Percentiles rank a stretch among this genome's conserved stretches.
Conservation (phyloP, 2,888 invertebrate species). For the Fabriciana adippe region DNA sequence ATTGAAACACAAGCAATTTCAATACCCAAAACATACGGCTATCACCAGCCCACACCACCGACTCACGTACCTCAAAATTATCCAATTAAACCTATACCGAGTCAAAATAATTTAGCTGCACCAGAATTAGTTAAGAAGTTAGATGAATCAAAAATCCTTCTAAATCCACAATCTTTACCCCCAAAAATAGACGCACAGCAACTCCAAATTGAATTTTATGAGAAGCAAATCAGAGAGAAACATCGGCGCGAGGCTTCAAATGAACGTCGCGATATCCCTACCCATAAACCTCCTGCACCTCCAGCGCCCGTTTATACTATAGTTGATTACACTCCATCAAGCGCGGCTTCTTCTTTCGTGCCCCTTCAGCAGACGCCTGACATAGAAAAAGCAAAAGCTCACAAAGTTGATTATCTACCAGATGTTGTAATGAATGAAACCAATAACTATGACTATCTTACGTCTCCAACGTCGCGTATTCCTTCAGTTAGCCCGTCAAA, state of each 20-base stretch:
- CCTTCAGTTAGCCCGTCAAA: conserved; percentile 48
- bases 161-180: conserved; percentile 39
- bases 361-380: conserved; percentile 78
- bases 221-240: conserved; percentile 73
- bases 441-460: conserved; percentile 43
- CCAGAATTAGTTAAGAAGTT: conserved; percentile 69
- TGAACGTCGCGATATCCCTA: conserved; percentile 48
- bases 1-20: conserved; percentile 38
- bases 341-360: conserved; percentile 68
- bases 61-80: conserved; percentile 52
- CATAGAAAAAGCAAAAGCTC: conserved; percentile 75
- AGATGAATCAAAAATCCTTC: conserved; percentile 42
- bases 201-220: conserved; percentile 78
- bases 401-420: conserved; percentile 73
- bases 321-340: conserved; percentile 75
- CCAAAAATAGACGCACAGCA: conserved; percentile 68
- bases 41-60: conserved; percentile 51
- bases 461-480: conserved; percentile 40
- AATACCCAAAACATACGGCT: conserved; percentile 45
- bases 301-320: conserved; percentile 66
- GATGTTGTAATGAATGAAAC: conserved; percentile 75
- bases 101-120: conserved; percentile 68
- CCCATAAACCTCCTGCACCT: conserved; percentile 45
- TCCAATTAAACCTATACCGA: conserved; percentile 65
- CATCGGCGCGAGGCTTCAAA: conserved; percentile 54